Evolutionary conservation across 2,113 vertebrate species (phyloP).

Genomic region (Amphilophus citrinellus): DNA sequence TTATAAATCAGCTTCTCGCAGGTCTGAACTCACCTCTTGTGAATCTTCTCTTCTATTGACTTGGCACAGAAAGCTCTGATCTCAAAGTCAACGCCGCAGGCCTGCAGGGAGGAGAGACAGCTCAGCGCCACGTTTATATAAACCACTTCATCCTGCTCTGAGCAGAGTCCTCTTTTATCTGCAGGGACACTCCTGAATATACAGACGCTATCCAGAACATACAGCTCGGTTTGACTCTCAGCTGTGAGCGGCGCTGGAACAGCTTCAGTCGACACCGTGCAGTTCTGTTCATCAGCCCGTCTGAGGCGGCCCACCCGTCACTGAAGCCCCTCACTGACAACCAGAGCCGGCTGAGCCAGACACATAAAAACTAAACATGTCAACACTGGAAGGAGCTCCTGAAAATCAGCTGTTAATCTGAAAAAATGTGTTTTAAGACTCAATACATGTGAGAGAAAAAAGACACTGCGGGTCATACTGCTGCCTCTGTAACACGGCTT

Average conservation of each 20-base stretch:
- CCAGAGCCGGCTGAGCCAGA: neutral
- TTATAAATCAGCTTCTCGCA: neutral
- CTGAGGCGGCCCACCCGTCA: neutral
- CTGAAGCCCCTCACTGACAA: neutral
- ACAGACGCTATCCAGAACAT: neutral
- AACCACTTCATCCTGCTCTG: fast-evolving
- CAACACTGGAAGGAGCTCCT: neutral
- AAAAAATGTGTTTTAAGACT: neutral
- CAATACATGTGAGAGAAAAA: neutral
- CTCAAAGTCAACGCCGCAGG: slow-evolving; percentile 94
- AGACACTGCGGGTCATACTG: neutral
- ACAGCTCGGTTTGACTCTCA: no score
- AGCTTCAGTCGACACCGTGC: neutral
- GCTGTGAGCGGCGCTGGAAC: neutral
- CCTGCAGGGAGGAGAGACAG: slow-evolving; percentile 73
- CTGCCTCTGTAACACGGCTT: no score
- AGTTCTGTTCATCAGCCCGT: neutral
- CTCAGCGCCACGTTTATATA: neutral
- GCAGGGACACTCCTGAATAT: fast-evolving
- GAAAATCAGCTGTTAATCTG: neutral
- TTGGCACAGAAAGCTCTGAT: slow-evolving; percentile 94
- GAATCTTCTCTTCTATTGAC: slow-evolving; percentile 92
- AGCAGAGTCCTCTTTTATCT: neutral
- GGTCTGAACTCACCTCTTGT: slow-evolving; percentile 86
- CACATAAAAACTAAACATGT: neutral